Conservation (phyloP, 2,888 invertebrate genomes). For the Aelia acuminata region DNA sequence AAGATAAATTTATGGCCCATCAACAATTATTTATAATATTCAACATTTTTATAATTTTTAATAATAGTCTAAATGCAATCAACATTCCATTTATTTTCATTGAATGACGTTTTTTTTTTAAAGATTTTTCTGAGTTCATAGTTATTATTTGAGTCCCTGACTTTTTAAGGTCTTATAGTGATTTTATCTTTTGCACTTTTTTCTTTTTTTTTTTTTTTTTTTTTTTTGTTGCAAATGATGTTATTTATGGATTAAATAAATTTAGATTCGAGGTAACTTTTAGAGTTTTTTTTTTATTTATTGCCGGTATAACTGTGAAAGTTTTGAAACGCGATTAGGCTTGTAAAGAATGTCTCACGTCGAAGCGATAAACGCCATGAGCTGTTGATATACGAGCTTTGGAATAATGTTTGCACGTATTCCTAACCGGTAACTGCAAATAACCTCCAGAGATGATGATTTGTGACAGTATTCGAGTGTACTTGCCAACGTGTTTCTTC, state of each 20-base stretch:
- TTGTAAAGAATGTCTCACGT: not conserved
- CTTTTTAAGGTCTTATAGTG: too few species aligned
- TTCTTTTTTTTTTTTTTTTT: not conserved
- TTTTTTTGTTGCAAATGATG: not conserved
- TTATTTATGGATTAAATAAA: not conserved
- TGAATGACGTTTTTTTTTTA: too few species aligned
- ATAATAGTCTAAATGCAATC: too few species aligned
- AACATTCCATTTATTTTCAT: too few species aligned
- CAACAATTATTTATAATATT: too few species aligned
- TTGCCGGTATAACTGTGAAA: not conserved
- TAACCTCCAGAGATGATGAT: constrained; percentile 22
- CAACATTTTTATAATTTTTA: too few species aligned
- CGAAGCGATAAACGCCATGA: constrained; percentile 32
- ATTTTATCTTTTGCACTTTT: too few species aligned
- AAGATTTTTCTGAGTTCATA: too few species aligned
- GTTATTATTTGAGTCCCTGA: too few species aligned
- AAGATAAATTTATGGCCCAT: too few species aligned
- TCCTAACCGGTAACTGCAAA: not conserved
- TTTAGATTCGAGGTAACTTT: not conserved
- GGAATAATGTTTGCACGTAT: constrained; percentile 31
- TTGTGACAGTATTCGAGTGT: not conserved
- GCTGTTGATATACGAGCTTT: not conserved
- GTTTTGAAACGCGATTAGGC: constrained; percentile 6
- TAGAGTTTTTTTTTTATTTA: not conserved
- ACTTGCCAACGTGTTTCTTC: not conserved